phyloP scores from a whole-genome alignment of 2,113 vertebrate species.

The Dryoscopus gambensis region DNA sequence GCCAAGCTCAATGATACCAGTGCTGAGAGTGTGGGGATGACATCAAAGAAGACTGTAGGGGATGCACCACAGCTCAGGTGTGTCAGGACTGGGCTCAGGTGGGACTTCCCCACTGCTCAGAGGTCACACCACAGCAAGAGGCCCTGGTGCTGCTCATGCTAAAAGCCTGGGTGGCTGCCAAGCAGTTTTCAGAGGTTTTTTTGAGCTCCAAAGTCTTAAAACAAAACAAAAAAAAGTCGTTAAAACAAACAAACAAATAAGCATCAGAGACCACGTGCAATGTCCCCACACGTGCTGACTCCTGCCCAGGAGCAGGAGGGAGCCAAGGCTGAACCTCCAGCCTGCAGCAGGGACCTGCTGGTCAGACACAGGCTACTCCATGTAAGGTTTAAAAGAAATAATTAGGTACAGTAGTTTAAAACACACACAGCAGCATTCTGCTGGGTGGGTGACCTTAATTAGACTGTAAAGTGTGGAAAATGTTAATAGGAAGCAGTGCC shows the following conservation, averaged over 20 bases:
- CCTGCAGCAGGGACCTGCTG: neutral
- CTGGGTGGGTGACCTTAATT: conserved; percentile 43
- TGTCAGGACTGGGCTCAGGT: neutral
- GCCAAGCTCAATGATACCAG: neutral
- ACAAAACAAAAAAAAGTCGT: neutral
- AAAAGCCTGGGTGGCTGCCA: fast-evolving
- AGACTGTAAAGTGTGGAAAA: conserved; percentile 30
- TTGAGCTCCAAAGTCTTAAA: neutral
- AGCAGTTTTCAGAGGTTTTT: neutral
- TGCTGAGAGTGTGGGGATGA: fast-evolving
- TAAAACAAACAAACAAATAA: neutral
- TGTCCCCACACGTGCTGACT: neutral
- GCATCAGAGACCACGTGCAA: neutral
- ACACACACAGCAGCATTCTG: neutral
- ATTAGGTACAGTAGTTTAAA: neutral
- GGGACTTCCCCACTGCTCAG: neutral
- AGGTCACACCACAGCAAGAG: neutral
- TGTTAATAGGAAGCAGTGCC: conserved; percentile 4
- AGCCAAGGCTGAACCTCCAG: neutral
- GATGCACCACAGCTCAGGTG: neutral
- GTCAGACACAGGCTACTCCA: neutral
- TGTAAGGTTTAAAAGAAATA: neutral
- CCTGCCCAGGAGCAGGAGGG: neutral
- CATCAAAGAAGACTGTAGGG: neutral
- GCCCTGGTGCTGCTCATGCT: neutral